Evolutionary conservation across 2,113 vertebrate species (phyloP), one percentile per base, ranked within the genome.

Genomic region (Pycnonotus jocosus): DNA sequence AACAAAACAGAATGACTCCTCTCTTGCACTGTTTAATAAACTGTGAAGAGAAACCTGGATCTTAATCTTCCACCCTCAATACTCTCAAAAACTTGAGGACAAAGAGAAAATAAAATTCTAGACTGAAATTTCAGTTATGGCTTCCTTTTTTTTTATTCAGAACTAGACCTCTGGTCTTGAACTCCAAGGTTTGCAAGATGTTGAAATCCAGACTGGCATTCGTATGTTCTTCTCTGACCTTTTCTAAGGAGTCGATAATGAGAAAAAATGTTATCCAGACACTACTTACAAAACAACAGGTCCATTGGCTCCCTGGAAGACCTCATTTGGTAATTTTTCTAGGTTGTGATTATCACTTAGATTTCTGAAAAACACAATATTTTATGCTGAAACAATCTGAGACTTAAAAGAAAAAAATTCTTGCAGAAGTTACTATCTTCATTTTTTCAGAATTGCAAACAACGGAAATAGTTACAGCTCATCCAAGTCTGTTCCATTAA

Each of bases 251-350:
- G 12, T 68, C 22, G 83, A 8, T 42, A 83, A 47, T 16, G 37
- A 71, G 54, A 85, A 82, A 82, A 69, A 85, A 58, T 8, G 33
- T 48, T n/a, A 51, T 35, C 45, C 71, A 73, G 79, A 22, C 24
- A 45, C 91, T 98, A 98, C 99, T 99, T 98, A 99, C 99, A 99
- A 97, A 96, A 98, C 97, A 92, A 98, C 54, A 11, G 99, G 99
- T 82, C 98, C 98, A 92, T 97, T 98, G 92, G 99, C 98, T 98
- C 99, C 99, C 35, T 96, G 96, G 96, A 99, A 99, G 97, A 99
- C 98, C 30, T 98, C 97, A 62, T 97, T 95, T 80, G 98, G 98
- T 76, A 99, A 97, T 95, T 97, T 98, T 97, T 98, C 98, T 84
- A 99, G 98, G 95, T 98, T 96, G 81, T 96, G 96, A 96, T 99